Evolutionary conservation across 2,113 vertebrate genomes (phyloP).

Genomic region (Fregata magnificens): DNA sequence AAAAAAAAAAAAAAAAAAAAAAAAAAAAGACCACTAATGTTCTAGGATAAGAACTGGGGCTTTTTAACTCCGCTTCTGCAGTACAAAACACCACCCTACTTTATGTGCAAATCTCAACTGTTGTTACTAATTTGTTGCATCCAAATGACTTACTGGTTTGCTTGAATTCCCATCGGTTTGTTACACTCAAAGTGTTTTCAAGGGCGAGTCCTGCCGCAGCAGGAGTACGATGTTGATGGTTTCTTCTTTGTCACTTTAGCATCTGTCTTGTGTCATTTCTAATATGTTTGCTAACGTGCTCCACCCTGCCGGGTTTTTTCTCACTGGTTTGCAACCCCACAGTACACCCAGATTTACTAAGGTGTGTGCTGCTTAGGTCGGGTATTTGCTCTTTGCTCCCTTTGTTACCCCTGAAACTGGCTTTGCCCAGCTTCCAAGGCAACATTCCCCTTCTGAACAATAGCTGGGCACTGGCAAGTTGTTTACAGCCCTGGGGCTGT

Average conservation of each 20-base stretch:
- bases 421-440: background rate
- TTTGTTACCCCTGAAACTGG: background rate
- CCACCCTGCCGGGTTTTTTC: background rate
- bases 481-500: background rate
- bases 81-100: background rate
- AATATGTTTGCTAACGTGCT: background rate
- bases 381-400: background rate
- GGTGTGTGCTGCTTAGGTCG: background rate
- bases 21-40: no score
- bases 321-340: background rate
- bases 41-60: background rate
- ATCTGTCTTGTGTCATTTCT: background rate
- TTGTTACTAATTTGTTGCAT: background rate
- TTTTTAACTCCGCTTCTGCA: background rate
- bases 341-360: background rate
- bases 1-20: background rate
- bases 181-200: background rate
- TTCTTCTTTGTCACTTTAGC: background rate
- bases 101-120: background rate
- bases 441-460: background rate
- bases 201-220: background rate
- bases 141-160: background rate
- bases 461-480: background rate
- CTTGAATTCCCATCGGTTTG: background rate
- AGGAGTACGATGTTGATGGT: background rate